Conservation (phyloP, 1,140 invertebrate species). For the Bombus impatiens region DNA sequence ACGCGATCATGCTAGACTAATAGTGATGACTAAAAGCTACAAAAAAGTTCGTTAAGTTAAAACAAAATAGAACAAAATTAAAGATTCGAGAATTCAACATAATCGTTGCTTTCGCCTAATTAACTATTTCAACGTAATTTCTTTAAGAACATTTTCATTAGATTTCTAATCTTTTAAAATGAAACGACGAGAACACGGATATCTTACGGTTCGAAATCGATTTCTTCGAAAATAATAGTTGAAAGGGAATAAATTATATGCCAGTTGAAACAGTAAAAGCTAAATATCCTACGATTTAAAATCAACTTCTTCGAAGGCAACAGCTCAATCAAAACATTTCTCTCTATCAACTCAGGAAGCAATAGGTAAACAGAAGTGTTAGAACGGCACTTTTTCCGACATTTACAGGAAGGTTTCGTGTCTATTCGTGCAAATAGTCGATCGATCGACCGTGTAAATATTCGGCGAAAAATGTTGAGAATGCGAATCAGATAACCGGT, state of each 20-base stretch:
- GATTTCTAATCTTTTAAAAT: no score
- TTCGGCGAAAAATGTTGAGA: slow-evolving; percentile 9
- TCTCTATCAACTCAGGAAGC: not conserved
- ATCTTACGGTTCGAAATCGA: no score
- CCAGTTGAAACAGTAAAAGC: not conserved
- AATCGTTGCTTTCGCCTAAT: no score
- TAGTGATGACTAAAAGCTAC: no score
- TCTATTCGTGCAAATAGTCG: not conserved
- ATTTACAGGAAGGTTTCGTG: slow-evolving; percentile 15
- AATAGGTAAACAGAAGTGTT: slow-evolving; percentile 39
- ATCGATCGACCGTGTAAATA: slow-evolving; percentile 37
- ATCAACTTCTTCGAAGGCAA: not conserved
- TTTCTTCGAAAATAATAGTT: no score
- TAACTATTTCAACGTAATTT: no score
- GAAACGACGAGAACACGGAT: no score
- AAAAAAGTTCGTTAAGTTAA: not conserved
- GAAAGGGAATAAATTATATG: no score
- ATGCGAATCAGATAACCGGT: not conserved
- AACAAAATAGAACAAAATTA: not conserved
- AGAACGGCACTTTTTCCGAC: not conserved
- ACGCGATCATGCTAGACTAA: no score
- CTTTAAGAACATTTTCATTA: no score
- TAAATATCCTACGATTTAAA: not conserved
- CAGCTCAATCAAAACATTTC: not conserved
- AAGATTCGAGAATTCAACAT: no score